These are phyloP conservation scores for Melipona quadrifasciata DNA, from an alignment of 1,140 invertebrate species.

Conservation along the genomic window DNA sequence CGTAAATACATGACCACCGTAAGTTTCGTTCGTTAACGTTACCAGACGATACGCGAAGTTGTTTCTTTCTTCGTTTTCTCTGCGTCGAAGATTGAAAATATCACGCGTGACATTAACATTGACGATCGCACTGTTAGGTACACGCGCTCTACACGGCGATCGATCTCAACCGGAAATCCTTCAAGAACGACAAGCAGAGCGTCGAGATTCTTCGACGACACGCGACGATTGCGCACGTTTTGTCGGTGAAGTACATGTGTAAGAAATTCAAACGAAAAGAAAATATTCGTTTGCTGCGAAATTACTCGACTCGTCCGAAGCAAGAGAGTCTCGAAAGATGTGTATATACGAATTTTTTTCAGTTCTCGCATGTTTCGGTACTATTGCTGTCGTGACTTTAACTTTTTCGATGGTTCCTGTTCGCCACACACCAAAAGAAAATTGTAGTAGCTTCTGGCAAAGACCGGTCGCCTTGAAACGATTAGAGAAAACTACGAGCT, in stretches of 20 bases:
- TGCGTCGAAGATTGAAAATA: too few species aligned
- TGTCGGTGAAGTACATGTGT: not conserved
- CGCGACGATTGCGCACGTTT: too few species aligned
- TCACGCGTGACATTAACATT: not conserved
- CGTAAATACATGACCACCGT: not conserved
- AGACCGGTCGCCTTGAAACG: not conserved
- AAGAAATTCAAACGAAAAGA: not conserved
- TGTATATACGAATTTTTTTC: not conserved
- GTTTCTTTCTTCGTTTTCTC: too few species aligned
- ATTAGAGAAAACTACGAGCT: not conserved
- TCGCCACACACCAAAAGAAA: not conserved
- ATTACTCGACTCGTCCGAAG: not conserved
- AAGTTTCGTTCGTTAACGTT: not conserved
- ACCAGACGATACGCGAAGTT: too few species aligned
- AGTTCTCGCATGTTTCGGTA: accelerated
- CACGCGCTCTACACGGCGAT: not conserved
- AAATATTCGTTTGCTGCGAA: not conserved
- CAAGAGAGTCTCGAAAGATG: not conserved
- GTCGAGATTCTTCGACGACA: not conserved
- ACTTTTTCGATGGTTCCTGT: accelerated
- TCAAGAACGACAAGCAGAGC: not conserved
- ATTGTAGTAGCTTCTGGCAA: not conserved
- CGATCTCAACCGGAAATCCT: not conserved
- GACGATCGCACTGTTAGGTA: not conserved
- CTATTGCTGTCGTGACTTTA: accelerated